Evolutionary conservation across 2,888 invertebrate species (phyloP).

Genomic region (Leucania comma): DNA sequence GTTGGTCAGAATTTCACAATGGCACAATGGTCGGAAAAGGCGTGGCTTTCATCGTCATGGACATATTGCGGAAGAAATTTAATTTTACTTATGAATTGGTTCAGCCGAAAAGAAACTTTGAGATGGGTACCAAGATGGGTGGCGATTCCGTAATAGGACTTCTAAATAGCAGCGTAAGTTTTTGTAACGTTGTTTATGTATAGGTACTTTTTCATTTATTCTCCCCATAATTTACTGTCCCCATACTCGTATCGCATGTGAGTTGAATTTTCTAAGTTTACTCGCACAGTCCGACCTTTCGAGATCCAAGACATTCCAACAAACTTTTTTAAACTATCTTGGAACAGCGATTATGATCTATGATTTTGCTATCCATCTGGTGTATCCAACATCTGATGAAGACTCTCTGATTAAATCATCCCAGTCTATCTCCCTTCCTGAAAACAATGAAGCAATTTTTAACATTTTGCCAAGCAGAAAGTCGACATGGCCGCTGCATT

Average conservation of each 20-base stretch:
- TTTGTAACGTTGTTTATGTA: not conserved
- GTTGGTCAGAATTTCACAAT: slow-evolving; percentile 88
- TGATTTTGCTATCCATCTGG: not conserved
- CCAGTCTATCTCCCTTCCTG: not conserved
- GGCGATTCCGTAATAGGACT: slow-evolving; percentile 92
- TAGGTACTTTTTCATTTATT: not conserved
- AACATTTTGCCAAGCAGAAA: slow-evolving; percentile 85
- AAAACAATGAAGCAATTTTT: not conserved
- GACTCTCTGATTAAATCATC: not conserved
- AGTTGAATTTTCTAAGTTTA: not conserved
- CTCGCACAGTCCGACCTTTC: not conserved
- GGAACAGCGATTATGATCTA: not conserved
- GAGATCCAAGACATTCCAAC: not conserved
- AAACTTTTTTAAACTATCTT: no score
- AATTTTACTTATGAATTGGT: slow-evolving; percentile 94
- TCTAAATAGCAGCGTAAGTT: slow-evolving; percentile 90
- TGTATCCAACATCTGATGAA: not conserved
- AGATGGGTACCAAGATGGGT: slow-evolving; percentile 90
- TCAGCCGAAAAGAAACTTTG: slow-evolving; percentile 91
- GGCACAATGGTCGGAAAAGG: slow-evolving; percentile 92
- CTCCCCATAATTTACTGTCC: no score
- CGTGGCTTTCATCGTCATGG: slow-evolving; percentile 93
- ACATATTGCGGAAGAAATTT: slow-evolving; percentile 92
- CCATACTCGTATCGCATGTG: no score
- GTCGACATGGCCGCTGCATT: slow-evolving; percentile 95